Conservation (phyloP, 2,797 vertebrate genomes). For the Muraenolepis orangiensis region DNA sequence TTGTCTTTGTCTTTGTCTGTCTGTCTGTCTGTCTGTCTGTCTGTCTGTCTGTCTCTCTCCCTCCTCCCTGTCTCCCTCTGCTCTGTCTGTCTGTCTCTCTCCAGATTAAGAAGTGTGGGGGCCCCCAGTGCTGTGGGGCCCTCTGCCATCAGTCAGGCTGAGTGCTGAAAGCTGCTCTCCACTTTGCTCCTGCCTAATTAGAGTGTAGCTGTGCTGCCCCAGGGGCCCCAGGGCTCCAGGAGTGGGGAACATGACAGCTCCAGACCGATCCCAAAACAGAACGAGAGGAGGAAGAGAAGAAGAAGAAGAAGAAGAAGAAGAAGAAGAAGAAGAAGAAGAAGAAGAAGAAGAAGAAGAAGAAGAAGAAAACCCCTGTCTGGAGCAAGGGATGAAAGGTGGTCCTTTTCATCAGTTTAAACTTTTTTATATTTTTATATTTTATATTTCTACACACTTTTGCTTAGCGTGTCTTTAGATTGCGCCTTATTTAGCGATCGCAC, state of each 20-base stretch:
- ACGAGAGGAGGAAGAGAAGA: constrained; percentile 31
- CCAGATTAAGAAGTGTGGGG: background rate
- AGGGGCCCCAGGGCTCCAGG: constrained; percentile 51
- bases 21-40: no score
- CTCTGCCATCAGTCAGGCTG: constrained; percentile 62
- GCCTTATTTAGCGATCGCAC: background rate
- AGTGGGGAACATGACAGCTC: constrained; percentile 55
- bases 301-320: no score
- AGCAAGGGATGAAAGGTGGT: constrained; percentile 58
- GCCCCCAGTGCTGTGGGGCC: constrained; percentile 15
- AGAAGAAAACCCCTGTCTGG: constrained; percentile 46
- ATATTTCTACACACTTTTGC: background rate
- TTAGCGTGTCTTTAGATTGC: background rate
- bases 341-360: no score
- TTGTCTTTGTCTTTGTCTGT: no score
- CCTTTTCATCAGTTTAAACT: constrained; percentile 11
- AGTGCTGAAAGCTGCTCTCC: constrained; percentile 61
- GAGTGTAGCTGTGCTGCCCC: constrained; percentile 51
- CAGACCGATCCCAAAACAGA: constrained; percentile 25
- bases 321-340: no score
- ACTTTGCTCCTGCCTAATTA: constrained; percentile 63
- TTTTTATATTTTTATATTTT: constrained; percentile 31
- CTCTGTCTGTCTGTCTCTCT: background rate
- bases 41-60: no score
- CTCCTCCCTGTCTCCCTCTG: constrained; percentile 33